phyloP scores from a whole-genome alignment of 2,888 invertebrate genomes.

The Microctonus hyperodae region DNA sequence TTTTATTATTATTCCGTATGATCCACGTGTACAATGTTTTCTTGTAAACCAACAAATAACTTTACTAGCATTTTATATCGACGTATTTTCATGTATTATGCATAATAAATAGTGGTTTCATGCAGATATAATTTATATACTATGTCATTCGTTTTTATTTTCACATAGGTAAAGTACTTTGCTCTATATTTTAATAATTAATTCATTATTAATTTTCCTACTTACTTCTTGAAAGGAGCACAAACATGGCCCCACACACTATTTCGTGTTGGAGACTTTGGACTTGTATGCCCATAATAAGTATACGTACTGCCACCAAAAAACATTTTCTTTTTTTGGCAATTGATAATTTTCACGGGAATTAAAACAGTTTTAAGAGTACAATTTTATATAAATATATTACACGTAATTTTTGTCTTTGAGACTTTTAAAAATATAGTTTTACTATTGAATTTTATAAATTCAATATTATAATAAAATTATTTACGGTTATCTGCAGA shows the following conservation, averaged over 20 bases:
- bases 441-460: conserved; percentile 24
- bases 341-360: not conserved
- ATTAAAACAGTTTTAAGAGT: not conserved
- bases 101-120: conserved; percentile 5
- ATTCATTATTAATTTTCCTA: conserved; percentile 23
- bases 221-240: conserved; percentile 60
- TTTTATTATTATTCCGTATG: not conserved
- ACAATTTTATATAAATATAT: not conserved
- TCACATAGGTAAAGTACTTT: conserved; percentile 9
- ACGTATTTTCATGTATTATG: not conserved
- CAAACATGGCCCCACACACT: conserved; percentile 55
- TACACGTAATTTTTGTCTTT: not conserved
- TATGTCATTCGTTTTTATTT: not conserved
- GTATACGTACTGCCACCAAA: conserved; percentile 48
- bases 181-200: not conserved
- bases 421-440: conserved; percentile 21
- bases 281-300: conserved; percentile 49
- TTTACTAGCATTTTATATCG: not conserved
- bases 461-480: conserved; percentile 10
- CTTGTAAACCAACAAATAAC: not conserved
- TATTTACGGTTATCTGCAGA: conserved; percentile 35
- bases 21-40: too few species aligned
- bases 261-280: conserved; percentile 51
- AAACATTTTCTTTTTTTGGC: conserved; percentile 49
- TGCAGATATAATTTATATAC: not conserved